phyloP scores from a whole-genome alignment of 2,888 invertebrate genomes.

The Zeuzera pyrina region DNA sequence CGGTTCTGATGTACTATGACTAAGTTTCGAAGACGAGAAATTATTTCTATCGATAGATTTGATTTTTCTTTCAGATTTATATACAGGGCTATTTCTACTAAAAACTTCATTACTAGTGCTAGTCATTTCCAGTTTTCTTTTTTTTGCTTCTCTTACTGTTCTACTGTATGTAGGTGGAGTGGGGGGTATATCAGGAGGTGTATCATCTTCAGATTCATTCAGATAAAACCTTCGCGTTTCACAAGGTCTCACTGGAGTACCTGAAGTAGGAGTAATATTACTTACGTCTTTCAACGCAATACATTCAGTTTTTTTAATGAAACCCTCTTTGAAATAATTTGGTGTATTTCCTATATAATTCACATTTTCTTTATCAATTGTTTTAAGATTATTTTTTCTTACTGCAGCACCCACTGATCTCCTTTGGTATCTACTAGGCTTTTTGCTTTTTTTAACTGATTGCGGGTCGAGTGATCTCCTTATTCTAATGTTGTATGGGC shows the following conservation, averaged over 20 bases:
- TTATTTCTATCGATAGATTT: constrained; percentile 36
- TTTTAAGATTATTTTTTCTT: constrained; percentile 44
- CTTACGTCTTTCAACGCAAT: constrained; percentile 73
- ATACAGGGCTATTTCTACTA: constrained; percentile 44
- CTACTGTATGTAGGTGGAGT: constrained; percentile 61
- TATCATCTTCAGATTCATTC: constrained; percentile 41
- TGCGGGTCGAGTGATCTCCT: constrained; percentile 55
- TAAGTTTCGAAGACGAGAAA: constrained; percentile 34
- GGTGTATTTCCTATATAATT: constrained; percentile 72
- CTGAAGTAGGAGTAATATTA: constrained; percentile 72
- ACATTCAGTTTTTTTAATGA: constrained; percentile 65
- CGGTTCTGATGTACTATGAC: constrained; percentile 56
- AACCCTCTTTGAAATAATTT: constrained; percentile 74
- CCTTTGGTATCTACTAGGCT: constrained; percentile 61
- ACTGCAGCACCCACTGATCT: constrained; percentile 49
- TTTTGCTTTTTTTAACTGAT: constrained; percentile 55
- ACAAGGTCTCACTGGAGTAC: constrained; percentile 44
- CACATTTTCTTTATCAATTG: constrained; percentile 59
- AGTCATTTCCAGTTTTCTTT: constrained; percentile 62
- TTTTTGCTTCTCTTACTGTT: constrained; percentile 62
- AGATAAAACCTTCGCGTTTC: constrained; percentile 39
- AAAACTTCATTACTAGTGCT: constrained; percentile 41
- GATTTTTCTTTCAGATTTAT: constrained; percentile 58
- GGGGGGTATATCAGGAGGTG: constrained; percentile 48
- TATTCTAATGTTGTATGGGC: constrained; percentile 30